Evolutionary conservation across 2,113 vertebrate species (phyloP).

Genomic region (Pangasianodon hypophthalmus): DNA sequence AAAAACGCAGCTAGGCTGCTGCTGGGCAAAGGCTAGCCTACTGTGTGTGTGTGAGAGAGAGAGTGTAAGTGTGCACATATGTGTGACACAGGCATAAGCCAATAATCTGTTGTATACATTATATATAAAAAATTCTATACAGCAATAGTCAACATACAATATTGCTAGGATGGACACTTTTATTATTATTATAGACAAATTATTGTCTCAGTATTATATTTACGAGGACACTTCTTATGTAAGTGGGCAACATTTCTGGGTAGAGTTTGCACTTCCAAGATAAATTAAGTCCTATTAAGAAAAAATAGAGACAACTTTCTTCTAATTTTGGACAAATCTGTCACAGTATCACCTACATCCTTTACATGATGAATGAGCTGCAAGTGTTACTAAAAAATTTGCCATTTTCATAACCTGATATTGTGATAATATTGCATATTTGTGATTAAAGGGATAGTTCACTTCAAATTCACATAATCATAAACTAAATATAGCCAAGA

Average conservation of each 20-base stretch:
- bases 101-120: neutral
- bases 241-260: neutral
- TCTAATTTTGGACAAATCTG: neutral
- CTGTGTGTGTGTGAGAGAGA: neutral
- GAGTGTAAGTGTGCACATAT: neutral
- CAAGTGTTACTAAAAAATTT: neutral
- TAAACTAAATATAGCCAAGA: neutral
- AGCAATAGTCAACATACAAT: neutral
- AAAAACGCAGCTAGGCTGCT: constrained; percentile 22
- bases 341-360: neutral
- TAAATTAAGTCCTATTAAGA: neutral
- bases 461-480: neutral
- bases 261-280: neutral
- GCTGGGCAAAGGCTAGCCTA: neutral
- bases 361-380: neutral
- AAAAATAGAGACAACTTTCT: neutral
- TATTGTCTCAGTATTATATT: neutral
- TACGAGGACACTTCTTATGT: neutral
- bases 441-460: neutral
- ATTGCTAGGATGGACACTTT: neutral
- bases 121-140: neutral
- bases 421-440: neutral
- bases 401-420: neutral
- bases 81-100: neutral
- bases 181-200: neutral